phyloP scores from a whole-genome alignment of 2,797 vertebrate genomes.

The Schizopygopsis malacanthus region DNA sequence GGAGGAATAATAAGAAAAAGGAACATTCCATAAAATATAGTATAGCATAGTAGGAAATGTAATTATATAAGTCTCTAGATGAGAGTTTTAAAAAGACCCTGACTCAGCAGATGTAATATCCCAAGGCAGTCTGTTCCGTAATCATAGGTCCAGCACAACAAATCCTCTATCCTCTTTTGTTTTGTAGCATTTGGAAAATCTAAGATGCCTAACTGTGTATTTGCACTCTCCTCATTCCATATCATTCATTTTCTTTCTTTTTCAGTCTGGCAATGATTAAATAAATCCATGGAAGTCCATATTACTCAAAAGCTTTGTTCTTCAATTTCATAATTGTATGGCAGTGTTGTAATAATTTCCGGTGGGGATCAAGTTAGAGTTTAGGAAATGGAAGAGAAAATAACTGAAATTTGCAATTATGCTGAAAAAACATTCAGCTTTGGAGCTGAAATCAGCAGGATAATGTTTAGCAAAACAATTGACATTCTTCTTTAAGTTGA shows the following conservation, averaged over 20 bases:
- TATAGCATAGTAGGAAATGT: not conserved
- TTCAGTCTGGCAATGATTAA: slow-evolving; percentile 21
- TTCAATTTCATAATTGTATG: slow-evolving; percentile 34
- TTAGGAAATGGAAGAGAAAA: slow-evolving; percentile 38
- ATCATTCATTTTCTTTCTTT: slow-evolving; percentile 14
- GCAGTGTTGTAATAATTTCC: slow-evolving; percentile 16
- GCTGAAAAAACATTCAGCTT: not conserved
- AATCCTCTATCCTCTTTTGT: not conserved
- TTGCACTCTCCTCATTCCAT: not conserved
- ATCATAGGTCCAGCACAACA: not conserved
- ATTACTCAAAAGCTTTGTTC: slow-evolving; percentile 27
- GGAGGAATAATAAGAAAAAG: not conserved
- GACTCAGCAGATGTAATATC: slow-evolving; percentile 22
- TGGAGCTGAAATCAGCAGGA: slow-evolving; percentile 3
- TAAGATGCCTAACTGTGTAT: not conserved
- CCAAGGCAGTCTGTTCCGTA: slow-evolving; percentile 7
- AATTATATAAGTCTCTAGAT: slow-evolving; percentile 1
- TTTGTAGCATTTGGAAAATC: not conserved
- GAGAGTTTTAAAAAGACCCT: not conserved
- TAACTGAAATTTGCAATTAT: slow-evolving; percentile 14
- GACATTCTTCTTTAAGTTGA: not conserved
- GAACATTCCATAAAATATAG: not conserved
- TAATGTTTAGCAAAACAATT: not conserved
- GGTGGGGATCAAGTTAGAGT: not conserved
- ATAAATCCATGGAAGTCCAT: slow-evolving; percentile 33